Evolutionary conservation across 2,888 invertebrate species (phyloP).

Genomic region (Strigamia crassipes): DNA sequence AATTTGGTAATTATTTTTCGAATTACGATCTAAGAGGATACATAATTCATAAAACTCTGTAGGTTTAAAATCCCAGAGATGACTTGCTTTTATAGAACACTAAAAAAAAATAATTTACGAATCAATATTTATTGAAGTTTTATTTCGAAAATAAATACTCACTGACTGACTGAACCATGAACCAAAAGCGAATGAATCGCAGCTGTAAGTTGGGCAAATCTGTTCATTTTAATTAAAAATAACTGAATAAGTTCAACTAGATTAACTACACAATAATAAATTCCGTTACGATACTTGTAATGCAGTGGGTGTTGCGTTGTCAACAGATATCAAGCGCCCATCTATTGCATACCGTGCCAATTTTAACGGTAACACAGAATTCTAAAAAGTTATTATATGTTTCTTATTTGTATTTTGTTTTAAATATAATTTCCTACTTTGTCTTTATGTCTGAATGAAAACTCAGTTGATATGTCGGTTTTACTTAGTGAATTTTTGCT

Average conservation of each 20-base stretch:
- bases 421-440: constrained; percentile 2
- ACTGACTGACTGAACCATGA: not conserved
- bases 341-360: constrained; percentile 4
- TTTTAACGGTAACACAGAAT: constrained; percentile 20
- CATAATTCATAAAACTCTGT: constrained; percentile 51
- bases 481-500: not conserved
- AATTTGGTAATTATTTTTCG: not conserved
- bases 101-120: not conserved
- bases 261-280: no score
- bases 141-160: not conserved
- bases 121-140: not conserved
- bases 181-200: constrained; percentile 14
- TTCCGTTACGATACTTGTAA: not conserved
- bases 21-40: constrained; percentile 50
- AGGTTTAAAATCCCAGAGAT: not conserved
- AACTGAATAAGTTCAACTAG: not conserved
- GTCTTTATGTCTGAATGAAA: not conserved
- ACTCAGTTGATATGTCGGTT: not conserved
- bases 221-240: not conserved
- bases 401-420: not conserved
- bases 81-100: constrained; percentile 20
- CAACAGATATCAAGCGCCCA: not conserved
- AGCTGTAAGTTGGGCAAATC: not conserved
- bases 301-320: not conserved
- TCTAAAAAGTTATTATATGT: not conserved